phyloP scores from a whole-genome alignment of 2,113 vertebrate species.

The Catagonus wagneri region DNA sequence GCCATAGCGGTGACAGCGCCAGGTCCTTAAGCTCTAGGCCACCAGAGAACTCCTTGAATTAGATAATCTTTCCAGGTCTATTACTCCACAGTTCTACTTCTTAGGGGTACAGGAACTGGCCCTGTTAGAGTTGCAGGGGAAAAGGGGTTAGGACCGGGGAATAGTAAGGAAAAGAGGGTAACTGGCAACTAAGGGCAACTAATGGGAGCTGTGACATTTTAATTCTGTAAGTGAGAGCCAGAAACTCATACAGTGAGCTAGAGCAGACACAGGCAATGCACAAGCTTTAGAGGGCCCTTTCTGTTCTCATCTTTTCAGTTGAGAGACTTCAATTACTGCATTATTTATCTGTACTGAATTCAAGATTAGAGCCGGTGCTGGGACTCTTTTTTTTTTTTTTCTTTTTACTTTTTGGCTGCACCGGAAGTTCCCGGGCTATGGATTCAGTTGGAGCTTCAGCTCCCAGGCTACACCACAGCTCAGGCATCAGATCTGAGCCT shows the following conservation, averaged over 20 bases:
- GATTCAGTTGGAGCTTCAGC: too few relatives aligned
- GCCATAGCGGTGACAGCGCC: too few relatives aligned
- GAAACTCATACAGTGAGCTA: not conserved
- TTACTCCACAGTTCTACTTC: not conserved
- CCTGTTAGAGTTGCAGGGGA: not conserved
- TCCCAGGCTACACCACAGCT: too few relatives aligned
- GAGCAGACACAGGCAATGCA: not conserved
- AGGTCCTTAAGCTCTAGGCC: too few relatives aligned
- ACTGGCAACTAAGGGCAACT: not conserved
- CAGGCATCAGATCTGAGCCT: too few relatives aligned
- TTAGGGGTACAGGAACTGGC: not conserved
- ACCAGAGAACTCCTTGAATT: too few relatives aligned
- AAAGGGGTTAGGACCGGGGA: not conserved
- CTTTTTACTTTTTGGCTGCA: too few relatives aligned
- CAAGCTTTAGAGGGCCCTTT: not conserved
- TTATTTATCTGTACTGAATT: constrained; percentile 30
- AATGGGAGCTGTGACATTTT: not conserved
- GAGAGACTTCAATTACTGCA: constrained; percentile 42
- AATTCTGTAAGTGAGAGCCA: not conserved
- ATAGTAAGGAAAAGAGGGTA: not conserved
- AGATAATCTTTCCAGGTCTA: not conserved
- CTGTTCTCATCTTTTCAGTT: constrained; percentile 54
- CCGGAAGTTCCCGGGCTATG: too few relatives aligned
- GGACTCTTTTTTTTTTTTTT: too few relatives aligned
- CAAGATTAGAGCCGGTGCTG: not conserved